A percentile compares a stretch with the other conserved stretches of the same genome.
These are phyloP conservation scores for Cephus sareptanus DNA, from an alignment of 2,888 invertebrate genomes.

Conservation along the genomic window DNA sequence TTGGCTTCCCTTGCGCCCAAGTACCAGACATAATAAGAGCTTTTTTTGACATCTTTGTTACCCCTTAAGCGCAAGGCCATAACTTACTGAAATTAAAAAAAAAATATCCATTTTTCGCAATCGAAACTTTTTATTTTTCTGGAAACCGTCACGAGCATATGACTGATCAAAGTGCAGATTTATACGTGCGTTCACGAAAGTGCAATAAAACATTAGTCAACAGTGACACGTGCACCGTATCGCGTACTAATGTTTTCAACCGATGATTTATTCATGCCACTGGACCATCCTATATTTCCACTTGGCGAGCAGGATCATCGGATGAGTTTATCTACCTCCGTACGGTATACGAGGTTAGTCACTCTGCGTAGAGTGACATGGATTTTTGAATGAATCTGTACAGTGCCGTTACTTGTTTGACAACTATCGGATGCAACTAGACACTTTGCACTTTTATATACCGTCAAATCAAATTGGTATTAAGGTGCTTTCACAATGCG, in stretches of 20 bases:
- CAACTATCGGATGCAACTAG: background rate
- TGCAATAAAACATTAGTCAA: background rate
- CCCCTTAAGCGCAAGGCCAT: slow-evolving; percentile 82
- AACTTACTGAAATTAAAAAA: slow-evolving; percentile 57
- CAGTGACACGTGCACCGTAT: background rate
- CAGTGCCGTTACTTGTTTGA: background rate
- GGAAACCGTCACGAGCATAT: background rate
- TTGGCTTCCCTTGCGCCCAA: slow-evolving; percentile 95
- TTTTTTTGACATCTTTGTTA: slow-evolving; percentile 86
- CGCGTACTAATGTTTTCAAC: background rate
- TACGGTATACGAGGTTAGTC: background rate
- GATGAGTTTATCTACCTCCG: background rate
- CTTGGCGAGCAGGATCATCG: background rate
- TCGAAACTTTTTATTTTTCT: background rate
- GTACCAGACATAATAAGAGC: slow-evolving; percentile 93
- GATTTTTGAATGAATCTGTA: background rate
- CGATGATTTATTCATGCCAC: background rate
- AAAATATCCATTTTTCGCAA: background rate
- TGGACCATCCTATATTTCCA: background rate
- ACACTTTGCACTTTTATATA: background rate
- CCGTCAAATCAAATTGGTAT: background rate
- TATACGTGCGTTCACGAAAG: background rate
- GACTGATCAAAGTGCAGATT: background rate
- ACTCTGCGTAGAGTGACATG: background rate
- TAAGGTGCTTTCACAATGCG: background rate